These are phyloP conservation scores for Cenopis cana DNA, from an alignment of 2,888 invertebrate species.

Conservation along the genomic window DNA sequence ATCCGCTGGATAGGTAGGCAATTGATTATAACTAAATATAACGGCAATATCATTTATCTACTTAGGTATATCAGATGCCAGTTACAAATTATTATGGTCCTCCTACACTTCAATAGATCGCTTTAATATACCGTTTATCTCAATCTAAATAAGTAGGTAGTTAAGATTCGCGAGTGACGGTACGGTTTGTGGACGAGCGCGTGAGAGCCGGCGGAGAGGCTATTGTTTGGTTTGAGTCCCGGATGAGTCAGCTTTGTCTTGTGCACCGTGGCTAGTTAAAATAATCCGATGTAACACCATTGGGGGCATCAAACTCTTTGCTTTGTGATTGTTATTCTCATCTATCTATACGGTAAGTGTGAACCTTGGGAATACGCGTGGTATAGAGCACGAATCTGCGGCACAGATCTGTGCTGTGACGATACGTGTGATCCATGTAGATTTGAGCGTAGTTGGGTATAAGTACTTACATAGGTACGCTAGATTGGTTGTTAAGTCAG, in stretches of 20 bases:
- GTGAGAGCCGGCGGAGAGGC: constrained; percentile 36
- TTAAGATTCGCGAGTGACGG: constrained; percentile 38
- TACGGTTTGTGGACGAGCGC: constrained; percentile 18
- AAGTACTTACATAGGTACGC: background rate
- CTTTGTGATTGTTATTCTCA: constrained; percentile 45
- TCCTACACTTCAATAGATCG: constrained; percentile 39
- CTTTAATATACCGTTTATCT: constrained; percentile 40
- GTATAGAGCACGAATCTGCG: background rate
- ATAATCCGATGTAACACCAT: constrained; percentile 59
- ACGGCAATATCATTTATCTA: constrained; percentile 30
- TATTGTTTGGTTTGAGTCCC: constrained; percentile 41
- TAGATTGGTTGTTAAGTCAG: background rate
- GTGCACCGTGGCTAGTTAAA: constrained; percentile 52
- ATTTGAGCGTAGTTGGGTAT: background rate
- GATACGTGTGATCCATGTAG: background rate
- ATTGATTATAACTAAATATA: constrained; percentile 32
- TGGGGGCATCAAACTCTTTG: constrained; percentile 47
- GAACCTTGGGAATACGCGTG: constrained; percentile 1
- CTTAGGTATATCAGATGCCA: constrained; percentile 28
- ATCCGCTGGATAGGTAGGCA: constrained; percentile 12
- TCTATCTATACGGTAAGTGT: constrained; percentile 19
- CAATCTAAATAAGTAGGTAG: constrained; percentile 39
- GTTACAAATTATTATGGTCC: constrained; percentile 34
- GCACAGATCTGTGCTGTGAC: background rate
- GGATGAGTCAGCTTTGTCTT: constrained; percentile 61